These are phyloP conservation scores for Microtus montanus DNA, from an alignment of 2,113 vertebrate genomes.

Conservation along the genomic window DNA sequence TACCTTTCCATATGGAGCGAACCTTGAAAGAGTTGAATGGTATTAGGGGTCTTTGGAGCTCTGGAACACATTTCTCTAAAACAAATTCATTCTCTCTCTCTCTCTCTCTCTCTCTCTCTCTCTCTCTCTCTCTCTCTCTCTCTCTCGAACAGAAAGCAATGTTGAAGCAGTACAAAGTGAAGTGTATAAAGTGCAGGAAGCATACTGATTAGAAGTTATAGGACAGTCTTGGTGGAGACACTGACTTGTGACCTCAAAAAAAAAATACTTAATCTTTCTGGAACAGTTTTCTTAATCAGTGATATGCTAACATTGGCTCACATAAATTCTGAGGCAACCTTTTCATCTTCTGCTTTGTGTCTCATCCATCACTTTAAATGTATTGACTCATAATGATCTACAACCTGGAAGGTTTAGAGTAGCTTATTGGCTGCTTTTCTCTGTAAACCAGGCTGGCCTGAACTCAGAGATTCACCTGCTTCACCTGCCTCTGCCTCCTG, in stretches of 20 bases:
- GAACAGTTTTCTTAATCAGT: not conserved
- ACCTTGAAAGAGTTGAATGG: not conserved
- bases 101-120: too few species aligned
- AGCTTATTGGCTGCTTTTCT: not conserved
- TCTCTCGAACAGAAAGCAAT: too few species aligned
- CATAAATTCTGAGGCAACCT: not conserved
- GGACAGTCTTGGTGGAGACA: not conserved
- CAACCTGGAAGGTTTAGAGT: not conserved
- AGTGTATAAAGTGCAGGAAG: not conserved
- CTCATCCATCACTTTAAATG: not conserved
- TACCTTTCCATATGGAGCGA: not conserved
- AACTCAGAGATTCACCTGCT: not conserved
- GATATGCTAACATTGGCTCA: not conserved
- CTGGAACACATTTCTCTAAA: not conserved
- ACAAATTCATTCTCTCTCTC: not conserved
- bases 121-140: too few species aligned
- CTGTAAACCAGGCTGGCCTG: too few species aligned
- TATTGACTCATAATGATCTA: not conserved
- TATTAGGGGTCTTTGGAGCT: not conserved
- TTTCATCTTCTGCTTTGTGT: conserved; percentile 26
- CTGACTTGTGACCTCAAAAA: not conserved
- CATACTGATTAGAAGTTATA: not conserved
- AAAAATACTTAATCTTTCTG: not conserved
- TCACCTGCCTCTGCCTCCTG: not conserved
- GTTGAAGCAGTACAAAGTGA: too few species aligned